These are phyloP conservation scores for Saccostrea echinata DNA, from an alignment of 1,140 invertebrate species.

Conservation along the genomic window DNA sequence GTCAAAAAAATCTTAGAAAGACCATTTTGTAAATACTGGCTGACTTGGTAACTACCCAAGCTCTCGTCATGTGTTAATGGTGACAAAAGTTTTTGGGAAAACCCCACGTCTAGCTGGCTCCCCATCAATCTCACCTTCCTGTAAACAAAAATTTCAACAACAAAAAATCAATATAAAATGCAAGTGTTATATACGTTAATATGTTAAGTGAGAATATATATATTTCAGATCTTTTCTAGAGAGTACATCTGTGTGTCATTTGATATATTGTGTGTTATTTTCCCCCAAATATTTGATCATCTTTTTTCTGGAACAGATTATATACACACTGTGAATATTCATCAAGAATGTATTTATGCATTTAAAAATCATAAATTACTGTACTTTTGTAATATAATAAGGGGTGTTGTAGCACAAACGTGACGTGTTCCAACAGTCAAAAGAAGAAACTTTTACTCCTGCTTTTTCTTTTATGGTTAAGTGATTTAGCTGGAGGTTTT, in stretches of 20 bases:
- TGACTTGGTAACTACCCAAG: not conserved
- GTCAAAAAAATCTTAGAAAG: not conserved
- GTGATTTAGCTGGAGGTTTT: too few relatives aligned
- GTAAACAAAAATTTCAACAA: constrained; percentile 45
- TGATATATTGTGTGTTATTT: not conserved
- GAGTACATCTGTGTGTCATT: not conserved
- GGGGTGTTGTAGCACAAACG: too few relatives aligned
- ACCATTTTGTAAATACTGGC: not conserved
- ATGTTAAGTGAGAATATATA: not conserved
- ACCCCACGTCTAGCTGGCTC: constrained; percentile 90
- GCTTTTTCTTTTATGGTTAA: too few relatives aligned
- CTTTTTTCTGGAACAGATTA: too few relatives aligned
- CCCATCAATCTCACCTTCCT: constrained; percentile 92
- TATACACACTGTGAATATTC: too few relatives aligned
- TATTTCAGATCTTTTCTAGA: not conserved
- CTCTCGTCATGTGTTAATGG: constrained; percentile 46
- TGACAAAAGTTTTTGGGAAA: constrained; percentile 88
- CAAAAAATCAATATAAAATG: not conserved
- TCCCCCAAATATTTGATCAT: not conserved
- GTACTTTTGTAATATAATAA: too few relatives aligned
- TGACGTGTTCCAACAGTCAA: too few relatives aligned
- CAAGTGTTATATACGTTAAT: not conserved
- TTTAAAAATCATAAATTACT: too few relatives aligned
- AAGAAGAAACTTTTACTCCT: too few relatives aligned
- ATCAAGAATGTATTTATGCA: too few relatives aligned